Percentiles rank a stretch among this genome's conserved stretches.
Conservation (phyloP, 1,140 invertebrate genomes). For the Brevipalpus yothersi region DNA sequence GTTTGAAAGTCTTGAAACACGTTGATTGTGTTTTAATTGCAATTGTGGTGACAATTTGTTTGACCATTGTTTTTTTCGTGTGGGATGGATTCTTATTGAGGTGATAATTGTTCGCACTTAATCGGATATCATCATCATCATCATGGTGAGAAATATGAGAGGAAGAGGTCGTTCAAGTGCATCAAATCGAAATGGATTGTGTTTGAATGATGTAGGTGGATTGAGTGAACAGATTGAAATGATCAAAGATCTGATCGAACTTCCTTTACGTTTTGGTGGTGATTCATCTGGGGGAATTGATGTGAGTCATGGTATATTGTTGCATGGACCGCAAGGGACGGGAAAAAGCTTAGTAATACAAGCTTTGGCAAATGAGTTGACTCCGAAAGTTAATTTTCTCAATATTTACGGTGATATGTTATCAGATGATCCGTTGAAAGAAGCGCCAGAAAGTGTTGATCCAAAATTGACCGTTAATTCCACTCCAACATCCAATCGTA, state of each 20-base stretch:
- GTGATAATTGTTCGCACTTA: no score
- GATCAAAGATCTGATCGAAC: conserved; percentile 88
- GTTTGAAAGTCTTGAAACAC: no score
- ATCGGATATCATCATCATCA: no score
- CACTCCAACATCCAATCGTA: no score
- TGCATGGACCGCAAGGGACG: conserved; percentile 91
- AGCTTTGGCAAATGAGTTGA: conserved; percentile 27
- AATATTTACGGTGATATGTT: conserved; percentile 1
- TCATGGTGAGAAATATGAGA: no score
- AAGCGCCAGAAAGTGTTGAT: conserved; percentile 1
- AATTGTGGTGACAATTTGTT: no score
- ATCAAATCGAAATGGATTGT: conserved; percentile 51
- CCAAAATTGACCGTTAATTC: neutral
- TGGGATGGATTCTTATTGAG: no score
- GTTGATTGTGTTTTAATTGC: no score
- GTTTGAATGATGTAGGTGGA: conserved; percentile 91
- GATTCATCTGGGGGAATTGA: conserved; percentile 96
- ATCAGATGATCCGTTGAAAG: conserved; percentile 1
- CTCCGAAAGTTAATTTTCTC: neutral
- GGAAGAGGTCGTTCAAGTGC: neutral
- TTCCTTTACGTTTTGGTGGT: conserved; percentile 61
- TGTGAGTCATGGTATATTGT: conserved; percentile 74
- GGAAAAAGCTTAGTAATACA: conserved; percentile 98
- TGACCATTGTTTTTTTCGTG: no score
- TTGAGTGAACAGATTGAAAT: conserved; percentile 99